These are phyloP conservation scores for Campoplex nolae DNA, from an alignment of 2,888 invertebrate species.

Conservation along the genomic window DNA sequence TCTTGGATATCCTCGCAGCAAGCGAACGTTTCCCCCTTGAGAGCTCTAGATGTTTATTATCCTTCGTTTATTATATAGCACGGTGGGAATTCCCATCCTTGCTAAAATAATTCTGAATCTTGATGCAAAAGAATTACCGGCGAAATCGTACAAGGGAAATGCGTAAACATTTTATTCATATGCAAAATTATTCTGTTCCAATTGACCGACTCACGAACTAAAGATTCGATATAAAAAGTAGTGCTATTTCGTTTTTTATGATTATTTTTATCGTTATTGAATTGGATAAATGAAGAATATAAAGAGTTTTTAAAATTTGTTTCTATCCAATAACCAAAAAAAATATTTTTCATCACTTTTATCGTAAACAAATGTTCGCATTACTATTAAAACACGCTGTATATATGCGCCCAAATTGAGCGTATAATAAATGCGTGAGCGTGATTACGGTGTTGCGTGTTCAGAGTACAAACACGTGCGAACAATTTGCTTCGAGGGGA, in stretches of 20 bases:
- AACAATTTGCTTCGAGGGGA: constrained; percentile 1
- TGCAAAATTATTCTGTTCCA: not conserved
- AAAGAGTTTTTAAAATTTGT: not conserved
- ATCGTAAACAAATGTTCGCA: not conserved
- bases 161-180: not conserved
- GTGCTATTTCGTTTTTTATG: not conserved
- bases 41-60: constrained; percentile 54
- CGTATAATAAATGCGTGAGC: constrained; percentile 5
- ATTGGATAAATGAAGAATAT: not conserved
- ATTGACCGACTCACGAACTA: not conserved
- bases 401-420: not conserved
- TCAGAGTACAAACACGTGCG: constrained; percentile 22
- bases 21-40: constrained; percentile 45
- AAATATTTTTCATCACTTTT: not conserved
- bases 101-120: constrained; percentile 30
- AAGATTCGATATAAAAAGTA: not conserved
- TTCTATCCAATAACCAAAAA: not conserved
- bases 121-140: not conserved
- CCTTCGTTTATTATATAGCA: constrained; percentile 35
- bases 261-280: not conserved
- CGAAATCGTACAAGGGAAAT: not conserved
- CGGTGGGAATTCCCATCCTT: not conserved
- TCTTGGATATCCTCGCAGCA: constrained; percentile 54
- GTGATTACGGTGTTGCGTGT: constrained; percentile 25
- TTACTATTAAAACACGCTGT: not conserved